Conservation (phyloP, 2,797 vertebrate genomes). For the Cyclura pinguis region DNA sequence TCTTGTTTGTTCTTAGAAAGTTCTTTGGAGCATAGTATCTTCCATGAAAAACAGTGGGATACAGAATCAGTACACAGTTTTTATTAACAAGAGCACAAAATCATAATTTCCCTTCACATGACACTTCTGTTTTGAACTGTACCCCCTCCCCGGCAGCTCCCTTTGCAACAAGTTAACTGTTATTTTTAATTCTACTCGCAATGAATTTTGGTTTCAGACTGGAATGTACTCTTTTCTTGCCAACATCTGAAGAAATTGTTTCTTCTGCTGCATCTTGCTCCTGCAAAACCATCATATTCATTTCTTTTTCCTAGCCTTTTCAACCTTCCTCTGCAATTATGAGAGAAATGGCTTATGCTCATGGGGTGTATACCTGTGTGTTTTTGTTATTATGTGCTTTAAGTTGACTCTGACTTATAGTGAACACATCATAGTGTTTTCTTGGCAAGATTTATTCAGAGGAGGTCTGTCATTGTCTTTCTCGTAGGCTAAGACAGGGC, state of each 20-base stretch:
- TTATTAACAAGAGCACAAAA: conserved; percentile 38
- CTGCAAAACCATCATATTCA: background rate
- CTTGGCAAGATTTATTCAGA: no score
- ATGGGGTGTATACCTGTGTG: background rate
- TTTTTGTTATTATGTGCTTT: no score
- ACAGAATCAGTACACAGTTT: conserved; percentile 22
- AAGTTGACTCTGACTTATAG: no score
- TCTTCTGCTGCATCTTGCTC: background rate
- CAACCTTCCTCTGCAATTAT: background rate
- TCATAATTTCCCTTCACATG: conserved; percentile 8
- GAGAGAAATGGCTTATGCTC: background rate
- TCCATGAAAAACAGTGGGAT: conserved; percentile 4
- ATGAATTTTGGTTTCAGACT: background rate
- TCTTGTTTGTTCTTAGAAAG: background rate
- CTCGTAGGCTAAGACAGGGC: no score
- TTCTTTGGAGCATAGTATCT: background rate
- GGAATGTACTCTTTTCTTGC: background rate
- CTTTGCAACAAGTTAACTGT: background rate
- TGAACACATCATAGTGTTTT: no score
- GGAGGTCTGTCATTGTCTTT: no score
- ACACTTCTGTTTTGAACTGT: background rate
- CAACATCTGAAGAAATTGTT: background rate
- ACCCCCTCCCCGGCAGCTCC: background rate
- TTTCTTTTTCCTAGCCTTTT: background rate
- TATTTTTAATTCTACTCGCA: background rate